Conservation (phyloP, 2,113 vertebrate genomes). For the Gadus chalcogrammus region DNA sequence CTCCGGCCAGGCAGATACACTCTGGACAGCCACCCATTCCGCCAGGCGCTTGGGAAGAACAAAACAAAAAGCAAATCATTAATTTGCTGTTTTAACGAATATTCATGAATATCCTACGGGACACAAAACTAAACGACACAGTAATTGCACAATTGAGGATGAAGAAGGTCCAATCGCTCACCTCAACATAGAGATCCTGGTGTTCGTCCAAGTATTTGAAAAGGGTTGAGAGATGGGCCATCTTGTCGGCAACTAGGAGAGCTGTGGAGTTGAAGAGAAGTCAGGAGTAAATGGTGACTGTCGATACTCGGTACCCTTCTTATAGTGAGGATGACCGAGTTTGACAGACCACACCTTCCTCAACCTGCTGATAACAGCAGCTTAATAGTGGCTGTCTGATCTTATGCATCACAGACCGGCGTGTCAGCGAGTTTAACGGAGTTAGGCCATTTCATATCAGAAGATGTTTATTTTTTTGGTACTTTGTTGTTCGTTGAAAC, state of each 20-base stretch:
- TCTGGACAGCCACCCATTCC: constrained; percentile 91
- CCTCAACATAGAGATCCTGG: constrained; percentile 88
- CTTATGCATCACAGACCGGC: not conserved
- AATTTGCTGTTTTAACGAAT: not conserved
- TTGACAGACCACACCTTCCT: constrained; percentile 34
- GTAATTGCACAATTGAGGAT: not conserved
- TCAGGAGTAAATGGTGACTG: not conserved
- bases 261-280: constrained; percentile 39
- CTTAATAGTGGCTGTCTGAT: not conserved
- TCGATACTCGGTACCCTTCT: not conserved
- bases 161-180: constrained; percentile 42
- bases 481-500: not conserved
- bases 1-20: constrained; percentile 92
- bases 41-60: constrained; percentile 75
- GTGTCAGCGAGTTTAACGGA: too few relatives aligned
- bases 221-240: constrained; percentile 78
- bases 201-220: constrained; percentile 90
- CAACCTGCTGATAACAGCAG: constrained; percentile 42
- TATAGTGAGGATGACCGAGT: constrained; percentile 17
- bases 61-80: not conserved
- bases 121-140: not conserved
- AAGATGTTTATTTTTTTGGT: not conserved
- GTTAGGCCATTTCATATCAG: too few relatives aligned
- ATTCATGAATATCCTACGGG: not conserved
- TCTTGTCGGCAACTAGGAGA: constrained; percentile 49